These are phyloP conservation scores for Fragum whitleyi DNA, from an alignment of 2,888 invertebrate species.

Conservation along the genomic window DNA sequence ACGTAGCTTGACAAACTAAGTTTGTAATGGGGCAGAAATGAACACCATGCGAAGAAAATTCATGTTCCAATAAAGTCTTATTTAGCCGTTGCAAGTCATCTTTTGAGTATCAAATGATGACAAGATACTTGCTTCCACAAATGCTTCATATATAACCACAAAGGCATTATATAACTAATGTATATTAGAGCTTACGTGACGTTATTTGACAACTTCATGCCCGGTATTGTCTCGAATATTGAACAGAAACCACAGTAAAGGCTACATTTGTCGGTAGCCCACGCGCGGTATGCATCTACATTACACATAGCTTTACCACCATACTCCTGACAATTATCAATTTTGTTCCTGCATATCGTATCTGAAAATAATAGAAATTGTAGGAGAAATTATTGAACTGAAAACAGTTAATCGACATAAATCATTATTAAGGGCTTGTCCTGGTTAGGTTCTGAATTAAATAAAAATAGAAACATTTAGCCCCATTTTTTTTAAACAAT, in stretches of 20 bases:
- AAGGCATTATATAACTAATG: too few species aligned
- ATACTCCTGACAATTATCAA: conserved; percentile 56
- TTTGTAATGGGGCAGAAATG: too few species aligned
- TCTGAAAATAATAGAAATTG: conserved; percentile 5
- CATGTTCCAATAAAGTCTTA: too few species aligned
- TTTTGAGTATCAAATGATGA: too few species aligned
- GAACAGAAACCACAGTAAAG: conserved; percentile 65
- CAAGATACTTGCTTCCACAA: too few species aligned
- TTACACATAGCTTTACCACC: conserved; percentile 45
- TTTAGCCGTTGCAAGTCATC: too few species aligned
- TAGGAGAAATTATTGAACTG: background rate
- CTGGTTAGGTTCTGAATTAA: background rate
- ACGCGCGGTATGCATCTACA: conserved; percentile 34
- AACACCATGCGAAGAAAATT: too few species aligned
- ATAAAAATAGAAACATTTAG: too few species aligned
- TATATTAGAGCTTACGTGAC: conserved; percentile 54
- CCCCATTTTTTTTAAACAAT: too few species aligned
- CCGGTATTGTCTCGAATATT: conserved; percentile 14
- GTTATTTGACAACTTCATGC: conserved; percentile 34
- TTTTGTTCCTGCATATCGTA: conserved; percentile 30
- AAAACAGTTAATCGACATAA: background rate
- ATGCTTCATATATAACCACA: too few species aligned
- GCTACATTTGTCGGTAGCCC: conserved; percentile 55
- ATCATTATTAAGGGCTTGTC: background rate
- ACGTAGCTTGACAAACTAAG: too few species aligned